These are phyloP conservation scores for Melanotaenia trifasciata DNA, from an alignment of 2,797 vertebrate genomes.

Conservation along the genomic window DNA sequence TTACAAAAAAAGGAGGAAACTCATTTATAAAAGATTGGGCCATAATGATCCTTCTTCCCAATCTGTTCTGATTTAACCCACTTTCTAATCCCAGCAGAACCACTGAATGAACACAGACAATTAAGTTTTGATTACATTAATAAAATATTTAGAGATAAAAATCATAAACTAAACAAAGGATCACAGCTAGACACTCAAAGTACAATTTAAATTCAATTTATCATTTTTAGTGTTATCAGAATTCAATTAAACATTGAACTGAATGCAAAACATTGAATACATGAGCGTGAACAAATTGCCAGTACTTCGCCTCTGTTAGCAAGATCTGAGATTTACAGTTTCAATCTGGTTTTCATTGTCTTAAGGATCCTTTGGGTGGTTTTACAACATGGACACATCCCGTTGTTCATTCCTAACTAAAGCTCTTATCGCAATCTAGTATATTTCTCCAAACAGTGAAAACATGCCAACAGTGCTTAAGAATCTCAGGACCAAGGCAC, in stretches of 20 bases:
- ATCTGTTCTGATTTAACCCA: conserved; percentile 37
- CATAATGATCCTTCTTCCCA: conserved; percentile 42
- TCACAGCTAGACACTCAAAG: too few species aligned
- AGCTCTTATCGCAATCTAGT: conserved; percentile 71
- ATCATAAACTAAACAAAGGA: background rate
- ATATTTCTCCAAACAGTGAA: conserved; percentile 79
- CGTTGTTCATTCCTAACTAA: conserved; percentile 66
- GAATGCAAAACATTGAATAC: conserved; percentile 29
- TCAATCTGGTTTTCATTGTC: conserved; percentile 64
- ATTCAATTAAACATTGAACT: background rate
- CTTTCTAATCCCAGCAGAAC: conserved; percentile 37
- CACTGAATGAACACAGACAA: conserved; percentile 33
- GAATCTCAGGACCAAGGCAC: conserved; percentile 60
- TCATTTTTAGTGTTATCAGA: background rate
- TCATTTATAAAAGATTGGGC: conserved; percentile 28
- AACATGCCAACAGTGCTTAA: conserved; percentile 79
- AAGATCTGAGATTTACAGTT: conserved; percentile 16
- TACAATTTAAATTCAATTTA: too few species aligned
- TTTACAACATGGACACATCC: conserved; percentile 53
- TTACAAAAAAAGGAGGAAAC: conserved; percentile 6
- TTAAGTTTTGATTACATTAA: conserved; percentile 35
- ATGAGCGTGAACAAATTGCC: background rate
- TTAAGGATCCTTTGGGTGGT: conserved; percentile 34
- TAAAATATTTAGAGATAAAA: conserved; percentile 23
- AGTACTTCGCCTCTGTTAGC: conserved; percentile 7